Base-by-base conservation (phyloP, 2,888 invertebrate genomes). In the Phengaris alcon region DNA sequence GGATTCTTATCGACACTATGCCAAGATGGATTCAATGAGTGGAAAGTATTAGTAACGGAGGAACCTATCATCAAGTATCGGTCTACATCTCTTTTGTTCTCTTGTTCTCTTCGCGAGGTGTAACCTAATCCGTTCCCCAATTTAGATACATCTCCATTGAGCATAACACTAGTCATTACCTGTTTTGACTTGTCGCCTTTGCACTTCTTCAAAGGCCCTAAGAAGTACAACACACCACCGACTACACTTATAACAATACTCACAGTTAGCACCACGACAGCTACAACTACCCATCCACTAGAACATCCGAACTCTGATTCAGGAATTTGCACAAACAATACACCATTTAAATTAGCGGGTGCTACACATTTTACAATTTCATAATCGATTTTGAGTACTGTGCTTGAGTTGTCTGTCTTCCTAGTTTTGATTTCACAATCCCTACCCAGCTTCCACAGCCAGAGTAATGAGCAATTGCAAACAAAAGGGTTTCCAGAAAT, bases 391-490 rank as follows among this genome's bases (percentile, higher is more conserved):
- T 90, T 90, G 70, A 94, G 84, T 82, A 89, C 87, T 73, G 88
- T 81, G 82, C 88, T 89, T 64, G 88, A 83, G 78, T 91, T 92
- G 68, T 86, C 88, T 76, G 87, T 85, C 77, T 87, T 89, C 77
- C 85, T 90, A 77, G 83, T 88, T 75, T 84, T 90, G 7, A 88
- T 83, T 83, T 91, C 91, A 82, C 90, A 91, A 77, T 92, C 91
- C 78, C 86, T 87, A 46, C 89, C 90, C 70, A 97, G 93, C 84
- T 96, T 96, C 97, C 97, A 97, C 68, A 98, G 91, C 98, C 98
- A 98, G 78, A 97, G 94, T 77, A 98, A 90, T 74, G 97, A 97
- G 85, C 98, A 98, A 88, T 98, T 98, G 89, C 98, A 98, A 77
- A 95, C 94, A 79, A 98, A 94, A 0, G 97, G 97, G 90, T 98